Percentiles rank a stretch among this genome's conserved stretches.
Evolutionary conservation across 2,113 vertebrate species (phyloP).

Genomic region (Smithornis capensis): DNA sequence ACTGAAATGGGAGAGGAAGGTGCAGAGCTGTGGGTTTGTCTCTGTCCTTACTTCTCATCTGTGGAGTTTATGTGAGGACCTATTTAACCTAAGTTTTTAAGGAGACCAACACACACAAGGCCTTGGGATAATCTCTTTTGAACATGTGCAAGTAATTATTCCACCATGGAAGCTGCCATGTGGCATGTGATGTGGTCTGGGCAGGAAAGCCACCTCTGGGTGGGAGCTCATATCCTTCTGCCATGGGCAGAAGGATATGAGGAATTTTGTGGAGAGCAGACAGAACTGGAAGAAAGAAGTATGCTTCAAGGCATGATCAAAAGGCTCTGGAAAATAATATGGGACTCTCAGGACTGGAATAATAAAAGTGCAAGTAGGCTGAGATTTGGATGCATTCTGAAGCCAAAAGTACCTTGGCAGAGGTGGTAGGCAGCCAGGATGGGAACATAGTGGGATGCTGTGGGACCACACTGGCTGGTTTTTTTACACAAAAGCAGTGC

Average conservation of each 20-base stretch:
- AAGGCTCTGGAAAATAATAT: not conserved
- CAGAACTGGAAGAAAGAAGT: not conserved
- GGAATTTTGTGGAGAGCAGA: not conserved
- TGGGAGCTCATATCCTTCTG: not conserved
- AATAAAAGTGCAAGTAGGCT: not conserved
- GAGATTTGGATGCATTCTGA: not conserved
- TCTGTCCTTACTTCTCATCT: not conserved
- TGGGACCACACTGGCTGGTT: not conserved
- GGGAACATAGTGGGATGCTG: not conserved
- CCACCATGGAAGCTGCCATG: not conserved
- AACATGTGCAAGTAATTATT: accelerated
- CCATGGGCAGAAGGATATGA: not conserved
- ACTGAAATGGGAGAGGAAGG: not conserved
- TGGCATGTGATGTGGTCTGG: not conserved
- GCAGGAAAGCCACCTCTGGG: not conserved
- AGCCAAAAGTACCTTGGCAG: not conserved
- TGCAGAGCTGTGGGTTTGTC: not conserved
- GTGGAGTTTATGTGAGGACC: not conserved
- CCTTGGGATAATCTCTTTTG: not conserved
- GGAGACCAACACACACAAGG: not conserved
- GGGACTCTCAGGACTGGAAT: not conserved
- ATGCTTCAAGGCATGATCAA: not conserved
- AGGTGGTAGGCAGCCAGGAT: not conserved
- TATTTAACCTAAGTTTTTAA: not conserved
- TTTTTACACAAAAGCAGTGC: not conserved